A percentile compares a stretch with the other conserved stretches of the same genome.
Conservation (phyloP, 2,888 invertebrate genomes). For the Pollenia griseotomentosa region DNA sequence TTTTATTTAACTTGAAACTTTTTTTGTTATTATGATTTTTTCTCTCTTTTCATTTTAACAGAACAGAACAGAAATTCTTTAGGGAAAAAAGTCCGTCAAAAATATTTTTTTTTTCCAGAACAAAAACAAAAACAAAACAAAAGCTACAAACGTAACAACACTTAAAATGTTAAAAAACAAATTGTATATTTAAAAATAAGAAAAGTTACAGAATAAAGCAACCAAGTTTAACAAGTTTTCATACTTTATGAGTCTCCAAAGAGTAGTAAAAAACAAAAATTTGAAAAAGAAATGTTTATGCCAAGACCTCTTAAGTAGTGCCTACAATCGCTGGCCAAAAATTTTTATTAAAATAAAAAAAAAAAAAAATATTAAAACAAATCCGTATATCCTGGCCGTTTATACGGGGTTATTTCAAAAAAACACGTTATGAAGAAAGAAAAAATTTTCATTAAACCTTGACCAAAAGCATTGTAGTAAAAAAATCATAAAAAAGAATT, state of each 20-base stretch:
- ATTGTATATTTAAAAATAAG: conserved; percentile 11
- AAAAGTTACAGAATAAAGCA: conserved; percentile 1
- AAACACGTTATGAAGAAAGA: neutral
- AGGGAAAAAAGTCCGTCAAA: conserved; percentile 63
- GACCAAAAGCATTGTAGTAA: conserved; percentile 16
- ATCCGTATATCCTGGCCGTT: neutral
- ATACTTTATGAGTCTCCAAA: conserved; percentile 80
- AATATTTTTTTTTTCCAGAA: conserved; percentile 37
- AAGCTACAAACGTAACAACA: conserved; percentile 66
- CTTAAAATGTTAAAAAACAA: conserved; percentile 58
- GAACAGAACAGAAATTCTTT: conserved; percentile 25
- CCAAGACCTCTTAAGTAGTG: conserved; percentile 40
- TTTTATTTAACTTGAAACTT: conserved; percentile 42
- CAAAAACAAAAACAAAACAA: conserved; percentile 19
- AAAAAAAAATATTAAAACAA: conserved; percentile 28
- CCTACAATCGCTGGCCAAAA: neutral
- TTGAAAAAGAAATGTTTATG: conserved; percentile 18
- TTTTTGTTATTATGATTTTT: conserved; percentile 45
- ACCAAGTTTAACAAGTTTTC: conserved; percentile 69
- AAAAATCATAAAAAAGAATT: neutral
- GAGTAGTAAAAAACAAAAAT: conserved; percentile 77
- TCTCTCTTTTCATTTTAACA: neutral
- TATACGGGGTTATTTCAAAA: conserved; percentile 28
- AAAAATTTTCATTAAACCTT: conserved; percentile 34
- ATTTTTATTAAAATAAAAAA: conserved; percentile 4